Evolutionary conservation across 2,113 vertebrate species (phyloP), one percentile per base, ranked within the genome.

Genomic region (Rhombomys opimus): DNA sequence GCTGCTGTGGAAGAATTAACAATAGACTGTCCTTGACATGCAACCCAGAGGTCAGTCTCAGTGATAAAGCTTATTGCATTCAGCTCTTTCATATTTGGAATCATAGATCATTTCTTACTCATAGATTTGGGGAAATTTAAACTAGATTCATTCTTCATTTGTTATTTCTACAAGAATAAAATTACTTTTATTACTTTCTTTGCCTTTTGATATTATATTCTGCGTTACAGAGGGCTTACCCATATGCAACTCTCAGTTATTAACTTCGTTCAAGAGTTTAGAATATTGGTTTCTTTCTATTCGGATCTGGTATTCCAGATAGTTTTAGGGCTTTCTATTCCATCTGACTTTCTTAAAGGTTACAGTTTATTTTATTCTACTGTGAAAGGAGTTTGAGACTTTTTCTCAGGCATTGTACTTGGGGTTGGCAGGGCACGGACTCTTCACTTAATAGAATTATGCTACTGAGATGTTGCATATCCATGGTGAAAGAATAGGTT

Each of bases 181-280:
- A 32, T 54, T 88, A 90, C 13, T 89, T 96, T 91, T 85, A 63
- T 84, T 94, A 88, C 35, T 2, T 91, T 17, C 30, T 95, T n/a
- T 95, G 13, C 41, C 81, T 27, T 95, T 82, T 75, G 63, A 65
- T 41, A 75, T 73, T 9, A 38, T 86, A 11, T 94, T 91, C 50
- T 63, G 1, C 52, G 22, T 67, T 59, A 82, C 10, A 72, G 72
- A 38, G 50, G 38, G 81, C 73, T 38, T 89, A 46, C 2, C 61
- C 1, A 6, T 17, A 14, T 35, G 17, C 86, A 23, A 81, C 9
- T 91, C 73, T 90, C 27, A 50, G 59, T 90, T 25, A 87, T 32
- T 80, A 65, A 63, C 7, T 78, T 68, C 87, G 7, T 89, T 85
- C 14, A 38, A 13, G 11, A 87, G 18, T 38, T 63, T 59, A 89